Evolutionary conservation across 2,888 invertebrate species (phyloP).

Genomic region (Scaptodrosophila latifasciaeformis): DNA sequence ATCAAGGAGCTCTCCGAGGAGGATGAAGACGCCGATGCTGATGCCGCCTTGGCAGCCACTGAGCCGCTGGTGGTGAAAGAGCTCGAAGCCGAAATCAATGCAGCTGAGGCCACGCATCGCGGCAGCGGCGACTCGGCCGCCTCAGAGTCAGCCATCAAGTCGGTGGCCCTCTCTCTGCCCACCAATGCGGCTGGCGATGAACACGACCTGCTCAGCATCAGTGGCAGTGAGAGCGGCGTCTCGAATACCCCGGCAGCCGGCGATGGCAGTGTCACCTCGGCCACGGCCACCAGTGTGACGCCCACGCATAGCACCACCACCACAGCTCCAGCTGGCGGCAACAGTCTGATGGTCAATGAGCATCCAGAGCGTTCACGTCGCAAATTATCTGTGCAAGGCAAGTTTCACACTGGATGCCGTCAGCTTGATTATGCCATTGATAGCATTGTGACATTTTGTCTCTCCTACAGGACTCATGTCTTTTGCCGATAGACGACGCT

Average conservation of each 20-base stretch:
- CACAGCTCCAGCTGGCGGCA: conserved; percentile 27
- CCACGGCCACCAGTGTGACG: conserved; percentile 28
- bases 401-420: conserved; percentile 18
- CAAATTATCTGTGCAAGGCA: conserved; percentile 75
- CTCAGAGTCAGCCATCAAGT: conserved; percentile 55
- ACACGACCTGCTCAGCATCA: conserved; percentile 55
- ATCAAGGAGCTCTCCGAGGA: conserved; percentile 70
- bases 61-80: conserved; percentile 44
- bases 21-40: conserved; percentile 46
- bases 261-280: conserved; percentile 8
- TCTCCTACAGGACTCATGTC: conserved; percentile 71
- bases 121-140: conserved; percentile 52
- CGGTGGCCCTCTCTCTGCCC: conserved; percentile 65
- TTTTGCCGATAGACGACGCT: conserved; percentile 74
- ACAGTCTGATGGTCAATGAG: conserved; percentile 61
- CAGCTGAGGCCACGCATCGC: conserved; percentile 35
- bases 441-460: neutral
- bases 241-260: conserved; percentile 45
- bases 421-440: neutral
- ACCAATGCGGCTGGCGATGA: conserved; percentile 38
- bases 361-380: conserved; percentile 68
- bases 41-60: conserved; percentile 31
- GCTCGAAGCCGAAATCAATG: conserved; percentile 28
- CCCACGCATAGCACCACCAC: conserved; percentile 34
- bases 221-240: conserved; percentile 57